Evolutionary conservation across 2,113 vertebrate species (phyloP), one percentile per base, ranked within the genome.

Genomic region (Glaucidium brasilianum): DNA sequence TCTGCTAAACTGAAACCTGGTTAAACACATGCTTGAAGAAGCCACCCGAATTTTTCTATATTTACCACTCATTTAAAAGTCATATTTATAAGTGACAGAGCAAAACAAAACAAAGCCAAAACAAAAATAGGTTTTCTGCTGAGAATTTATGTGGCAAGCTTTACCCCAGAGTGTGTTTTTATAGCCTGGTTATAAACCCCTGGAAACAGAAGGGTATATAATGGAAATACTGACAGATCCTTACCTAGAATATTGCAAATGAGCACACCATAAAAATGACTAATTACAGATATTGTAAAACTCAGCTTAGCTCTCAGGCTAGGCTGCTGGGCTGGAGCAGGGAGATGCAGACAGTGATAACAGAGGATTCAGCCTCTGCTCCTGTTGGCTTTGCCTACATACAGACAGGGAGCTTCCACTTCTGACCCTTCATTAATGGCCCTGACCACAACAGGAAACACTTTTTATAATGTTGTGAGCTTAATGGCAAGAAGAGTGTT

Each of bases 151-250:
- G 68, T 76, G 95, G 87, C 88, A 95, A 95, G 73, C 66, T 87
- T 97, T 90, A 75, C 92, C 96, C 88, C 29, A 32, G 73, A 92
- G 85, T 74, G 56, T 29, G 69, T 67, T 98, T 98, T 98, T 98
- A 98, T 95, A 94, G 87, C 85, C 88, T 92, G 96, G 95, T 96
- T 97, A 97, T 97, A 96, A 95, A 97, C 47, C 91, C 67, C 93
- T 96, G 95, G 77, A 91, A 96, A 77, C 94, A 95, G 73, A 95
- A 92, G 80, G 76, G 85, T 95, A 82, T 94, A 98, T 91, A 96
- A 96, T 91, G 97, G 96, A 98, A 98, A 98, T 82, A 91, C 71
- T 98, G 97, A 97, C 96, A 97, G 94, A 95, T 91, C 92, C 63
- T 89, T 88, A 89, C 97, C 97, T 96, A 98, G 95, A 97, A 98